These are phyloP conservation scores for Laterallus jamaicensis DNA, from an alignment of 2,113 vertebrate species.

Conservation along the genomic window DNA sequence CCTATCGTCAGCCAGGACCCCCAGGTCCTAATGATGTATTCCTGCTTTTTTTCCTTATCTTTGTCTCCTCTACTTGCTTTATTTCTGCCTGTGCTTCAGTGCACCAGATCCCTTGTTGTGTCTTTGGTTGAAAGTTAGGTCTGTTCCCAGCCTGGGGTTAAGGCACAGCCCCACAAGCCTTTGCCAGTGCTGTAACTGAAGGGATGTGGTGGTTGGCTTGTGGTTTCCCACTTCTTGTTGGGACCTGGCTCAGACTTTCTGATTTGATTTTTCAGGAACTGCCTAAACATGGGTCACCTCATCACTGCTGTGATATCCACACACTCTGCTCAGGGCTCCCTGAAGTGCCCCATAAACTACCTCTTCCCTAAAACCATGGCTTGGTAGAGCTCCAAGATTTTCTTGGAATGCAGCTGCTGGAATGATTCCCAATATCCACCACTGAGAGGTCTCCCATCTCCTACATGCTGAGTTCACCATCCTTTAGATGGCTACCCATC, in stretches of 20 bases:
- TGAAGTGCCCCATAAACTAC: not conserved
- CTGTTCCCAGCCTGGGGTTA: not conserved
- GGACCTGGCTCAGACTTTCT: not conserved
- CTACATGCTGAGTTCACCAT: not conserved
- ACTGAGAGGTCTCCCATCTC: not conserved
- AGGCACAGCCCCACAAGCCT: not conserved
- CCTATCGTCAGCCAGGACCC: too few species aligned
- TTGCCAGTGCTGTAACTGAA: not conserved
- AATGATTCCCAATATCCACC: not conserved
- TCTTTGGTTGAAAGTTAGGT: not conserved
- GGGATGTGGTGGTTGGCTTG: not conserved
- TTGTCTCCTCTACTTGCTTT: not conserved
- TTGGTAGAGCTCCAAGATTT: not conserved
- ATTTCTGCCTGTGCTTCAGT: not conserved
- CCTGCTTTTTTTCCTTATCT: not conserved
- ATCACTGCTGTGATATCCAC: not conserved
- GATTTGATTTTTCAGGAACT: not conserved
- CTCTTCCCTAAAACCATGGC: not conserved
- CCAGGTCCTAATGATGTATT: not conserved
- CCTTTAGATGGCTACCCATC: too few species aligned
- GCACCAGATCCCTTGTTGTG: too few species aligned
- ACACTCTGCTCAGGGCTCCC: not conserved
- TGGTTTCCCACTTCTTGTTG: not conserved
- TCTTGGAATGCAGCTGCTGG: not conserved
- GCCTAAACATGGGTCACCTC: not conserved